Evolutionary conservation across 2,113 vertebrate species (phyloP).

Genomic region (Gallinago jamesoni): DNA sequence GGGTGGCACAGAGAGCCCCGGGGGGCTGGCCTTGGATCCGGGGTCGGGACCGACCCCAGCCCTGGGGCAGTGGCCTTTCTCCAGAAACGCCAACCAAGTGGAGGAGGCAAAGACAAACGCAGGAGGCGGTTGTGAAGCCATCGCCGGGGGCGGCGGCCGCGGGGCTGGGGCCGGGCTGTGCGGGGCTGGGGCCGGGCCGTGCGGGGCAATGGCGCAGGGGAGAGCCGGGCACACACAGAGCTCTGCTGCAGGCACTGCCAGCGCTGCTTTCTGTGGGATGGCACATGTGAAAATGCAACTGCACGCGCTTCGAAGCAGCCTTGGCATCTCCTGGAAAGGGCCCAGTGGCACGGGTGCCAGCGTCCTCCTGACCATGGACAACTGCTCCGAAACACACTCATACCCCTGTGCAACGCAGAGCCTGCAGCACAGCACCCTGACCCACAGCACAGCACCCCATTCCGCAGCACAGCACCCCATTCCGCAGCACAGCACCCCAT

Average conservation of each 20-base stretch:
- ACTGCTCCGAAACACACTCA: background rate
- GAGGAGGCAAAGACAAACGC: background rate
- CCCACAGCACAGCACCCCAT: too few relatives aligned
- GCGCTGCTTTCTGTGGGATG: accelerated
- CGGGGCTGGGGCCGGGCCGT: too few relatives aligned
- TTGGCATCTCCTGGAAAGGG: too few relatives aligned
- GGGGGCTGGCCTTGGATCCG: background rate
- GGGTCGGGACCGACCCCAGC: background rate
- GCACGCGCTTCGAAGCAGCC: background rate
- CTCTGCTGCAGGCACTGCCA: background rate
- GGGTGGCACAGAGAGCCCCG: too few relatives aligned
- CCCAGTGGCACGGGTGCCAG: accelerated
- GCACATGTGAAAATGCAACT: too few relatives aligned
- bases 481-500: too few relatives aligned
- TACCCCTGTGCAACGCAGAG: accelerated
- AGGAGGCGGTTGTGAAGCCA: background rate
- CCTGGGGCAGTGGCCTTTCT: background rate
- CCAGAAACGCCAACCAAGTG: background rate
- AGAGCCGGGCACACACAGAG: too few relatives aligned
- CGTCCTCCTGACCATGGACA: background rate
- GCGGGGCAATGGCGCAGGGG: too few relatives aligned
- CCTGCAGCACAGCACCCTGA: background rate
- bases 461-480: too few relatives aligned
- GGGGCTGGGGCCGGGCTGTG: too few relatives aligned
- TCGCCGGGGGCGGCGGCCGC: too few relatives aligned